A percentile compares a stretch with the other conserved stretches of the same genome.
Evolutionary conservation across 30 jellyfish, hydroid and myxozoan genomes (phyloP).

Genomic region (Chrysaora quinquecirrha): DNA sequence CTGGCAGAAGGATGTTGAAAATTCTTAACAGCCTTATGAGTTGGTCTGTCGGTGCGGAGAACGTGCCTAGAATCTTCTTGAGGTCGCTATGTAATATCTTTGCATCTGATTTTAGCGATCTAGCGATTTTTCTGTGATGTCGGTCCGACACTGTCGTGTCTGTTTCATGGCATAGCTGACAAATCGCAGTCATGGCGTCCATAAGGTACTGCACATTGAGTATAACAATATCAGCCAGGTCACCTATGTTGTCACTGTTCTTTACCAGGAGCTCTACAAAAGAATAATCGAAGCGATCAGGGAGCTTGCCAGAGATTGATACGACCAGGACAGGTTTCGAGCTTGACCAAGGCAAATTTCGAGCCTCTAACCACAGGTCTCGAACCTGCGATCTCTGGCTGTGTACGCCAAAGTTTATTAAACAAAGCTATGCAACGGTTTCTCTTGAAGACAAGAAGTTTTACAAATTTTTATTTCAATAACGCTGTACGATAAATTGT

Average conservation of each 20-base stretch:
- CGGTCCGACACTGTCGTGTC: conserved; percentile 33
- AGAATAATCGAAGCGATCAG: too few species aligned
- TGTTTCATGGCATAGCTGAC: conserved; percentile 7
- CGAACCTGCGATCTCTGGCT: too few species aligned
- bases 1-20: conserved; percentile 28
- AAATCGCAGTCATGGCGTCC: conserved; percentile 48
- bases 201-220: conserved; percentile 50
- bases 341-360: too few species aligned
- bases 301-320: too few species aligned
- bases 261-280: conserved; percentile 22
- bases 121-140: neutral
- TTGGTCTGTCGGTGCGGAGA: conserved; percentile 15
- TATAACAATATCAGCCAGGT: conserved; percentile 12
- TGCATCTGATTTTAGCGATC: conserved; percentile 5
- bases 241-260: neutral
- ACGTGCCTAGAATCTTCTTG: neutral
- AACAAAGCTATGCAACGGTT: too few species aligned
- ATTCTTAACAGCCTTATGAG: conserved; percentile 11
- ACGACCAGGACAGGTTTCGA: too few species aligned
- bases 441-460: too few species aligned
- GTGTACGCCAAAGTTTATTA: too few species aligned
- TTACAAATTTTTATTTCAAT: too few species aligned
- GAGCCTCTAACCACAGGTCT: too few species aligned
- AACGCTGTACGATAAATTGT: too few species aligned
- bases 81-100: conserved; percentile 18